Evolutionary conservation across 2,888 invertebrate species (phyloP), one percentile per base, ranked within the genome.

Genomic region (Tenthredo distinguenda): DNA sequence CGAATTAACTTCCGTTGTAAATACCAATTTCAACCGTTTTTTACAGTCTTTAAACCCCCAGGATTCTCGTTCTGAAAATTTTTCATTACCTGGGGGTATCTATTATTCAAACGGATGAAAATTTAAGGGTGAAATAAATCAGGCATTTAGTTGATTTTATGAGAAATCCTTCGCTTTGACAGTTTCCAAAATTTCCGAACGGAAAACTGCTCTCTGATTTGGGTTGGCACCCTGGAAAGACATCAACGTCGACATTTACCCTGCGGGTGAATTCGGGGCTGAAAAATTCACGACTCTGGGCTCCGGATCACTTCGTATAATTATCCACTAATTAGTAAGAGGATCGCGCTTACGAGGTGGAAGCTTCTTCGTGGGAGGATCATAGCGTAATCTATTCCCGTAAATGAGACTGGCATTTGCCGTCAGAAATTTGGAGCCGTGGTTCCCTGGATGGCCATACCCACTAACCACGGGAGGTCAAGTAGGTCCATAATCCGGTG

Each of bases 311-410:
- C 37, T 81, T 15, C 62, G 81, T 40, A 62, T 58, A 62, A 81
- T 81, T 81, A 81, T 21, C 40, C 18, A 40, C 58, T 62, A 62
- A 81, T 58, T 81, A 40, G 62, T 26, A 37, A n/a, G 12, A 62
- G 55, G 37, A 81, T 81, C 40, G 58, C 58, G 81, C 81, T 62
- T 40, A 81, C 81, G 81, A 62, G 47, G 81, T 62, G 43, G 62
- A 31, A 77, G 50, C 55, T 50, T 34, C 50, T 26, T 31, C 55
- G 40, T 31, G 55, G 77, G 12, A 77, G 55, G 77, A 81, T 62
- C 58, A 37, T 62, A 10, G 12, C 40, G n/a, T 81, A 26, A 81
- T 81, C 81, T 81, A 81, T 81, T 77, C 62, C 81, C 62, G n/a
- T 81, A 62, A 62, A 81, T 40, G 81, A 81, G 81, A 40, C 26